These are phyloP conservation scores for Paramacrobiotus metropolitanus DNA, from an alignment of 1,140 invertebrate species.

Conservation along the genomic window DNA sequence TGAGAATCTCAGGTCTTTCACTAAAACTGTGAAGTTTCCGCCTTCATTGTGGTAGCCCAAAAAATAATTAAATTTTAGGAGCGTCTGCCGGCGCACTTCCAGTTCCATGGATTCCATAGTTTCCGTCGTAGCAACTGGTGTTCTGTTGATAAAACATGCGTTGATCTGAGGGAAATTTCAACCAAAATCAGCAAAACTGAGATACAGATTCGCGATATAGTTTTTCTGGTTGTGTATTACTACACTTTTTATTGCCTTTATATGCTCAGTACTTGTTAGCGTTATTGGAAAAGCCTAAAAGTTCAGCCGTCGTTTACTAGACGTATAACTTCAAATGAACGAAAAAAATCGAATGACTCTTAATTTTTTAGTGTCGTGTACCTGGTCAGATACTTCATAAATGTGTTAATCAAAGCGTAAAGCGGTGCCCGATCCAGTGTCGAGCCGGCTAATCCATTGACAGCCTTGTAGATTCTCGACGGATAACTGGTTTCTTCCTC, in stretches of 20 bases:
- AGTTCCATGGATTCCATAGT: background rate
- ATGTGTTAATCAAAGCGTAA: background rate
- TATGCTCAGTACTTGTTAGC: no score
- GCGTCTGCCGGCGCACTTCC: constrained; percentile 45
- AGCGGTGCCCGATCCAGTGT: background rate
- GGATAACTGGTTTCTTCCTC: constrained; percentile 2
- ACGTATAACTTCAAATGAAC: no score
- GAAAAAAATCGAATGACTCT: no score
- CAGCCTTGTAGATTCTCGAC: constrained; percentile 1
- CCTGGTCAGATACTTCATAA: constrained; percentile 1
- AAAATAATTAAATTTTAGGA: constrained; percentile 72
- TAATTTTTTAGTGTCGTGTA: no score
- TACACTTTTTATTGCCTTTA: no score
- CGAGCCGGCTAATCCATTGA: background rate
- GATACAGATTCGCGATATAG: no score
- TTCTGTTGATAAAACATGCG: no score
- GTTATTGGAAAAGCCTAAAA: no score
- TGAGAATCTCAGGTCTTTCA: constrained; percentile 41
- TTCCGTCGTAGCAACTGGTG: background rate
- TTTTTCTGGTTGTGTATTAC: no score
- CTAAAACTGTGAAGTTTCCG: constrained; percentile 64
- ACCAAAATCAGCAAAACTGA: no score
- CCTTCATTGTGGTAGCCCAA: constrained; percentile 79
- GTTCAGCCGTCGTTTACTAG: no score
- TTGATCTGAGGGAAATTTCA: no score